Conservation (phyloP, 2,797 vertebrate species). For the Enteromius paludinosus region DNA sequence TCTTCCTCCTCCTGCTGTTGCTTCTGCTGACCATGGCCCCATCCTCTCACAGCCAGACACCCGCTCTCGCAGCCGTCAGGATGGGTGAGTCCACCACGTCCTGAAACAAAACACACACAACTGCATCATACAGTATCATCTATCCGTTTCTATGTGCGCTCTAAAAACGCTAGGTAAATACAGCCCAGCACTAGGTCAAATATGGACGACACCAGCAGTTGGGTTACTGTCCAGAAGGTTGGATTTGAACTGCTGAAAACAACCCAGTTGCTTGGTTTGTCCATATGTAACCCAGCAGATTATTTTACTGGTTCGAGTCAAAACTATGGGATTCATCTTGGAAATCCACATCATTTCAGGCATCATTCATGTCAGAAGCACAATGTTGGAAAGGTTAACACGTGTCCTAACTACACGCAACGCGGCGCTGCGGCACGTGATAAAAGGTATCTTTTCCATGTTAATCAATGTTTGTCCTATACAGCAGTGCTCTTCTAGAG, state of each 20-base stretch:
- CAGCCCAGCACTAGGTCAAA: no score
- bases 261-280: no score
- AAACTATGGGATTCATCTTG: background rate
- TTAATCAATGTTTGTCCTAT: no score
- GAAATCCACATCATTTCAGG: background rate
- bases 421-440: no score
- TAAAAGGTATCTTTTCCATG: no score
- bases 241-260: no score
- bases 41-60: constrained; percentile 75
- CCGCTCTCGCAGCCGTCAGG: constrained; percentile 84
- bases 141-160: background rate
- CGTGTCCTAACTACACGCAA: no score
- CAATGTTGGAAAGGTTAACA: background rate
- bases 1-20: constrained; percentile 74
- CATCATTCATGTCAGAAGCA: background rate
- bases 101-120: background rate
- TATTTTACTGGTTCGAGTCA: background rate
- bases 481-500: no score
- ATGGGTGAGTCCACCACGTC: constrained; percentile 81
- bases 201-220: no score
- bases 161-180: no score
- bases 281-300: no score
- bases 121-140: background rate
- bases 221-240: no score
- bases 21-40: constrained; percentile 79